Conservation (phyloP, 1,140 invertebrate species). For the Drosophila virilis region DNA sequence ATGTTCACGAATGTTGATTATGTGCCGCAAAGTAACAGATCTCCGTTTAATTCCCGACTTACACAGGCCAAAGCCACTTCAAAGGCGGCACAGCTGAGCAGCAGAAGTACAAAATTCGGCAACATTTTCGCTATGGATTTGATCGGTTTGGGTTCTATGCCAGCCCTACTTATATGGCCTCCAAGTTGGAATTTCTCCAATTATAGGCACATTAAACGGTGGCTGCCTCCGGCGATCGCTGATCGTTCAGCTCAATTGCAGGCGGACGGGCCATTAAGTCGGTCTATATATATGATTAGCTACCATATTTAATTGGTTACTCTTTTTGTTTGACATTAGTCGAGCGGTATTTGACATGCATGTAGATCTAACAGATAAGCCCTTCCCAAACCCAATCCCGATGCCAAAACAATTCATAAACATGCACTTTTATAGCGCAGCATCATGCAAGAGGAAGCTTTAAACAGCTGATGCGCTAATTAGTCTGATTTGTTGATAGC, state of each 20-base stretch:
- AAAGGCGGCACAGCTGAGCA: constrained; percentile 49
- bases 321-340: constrained; percentile 7
- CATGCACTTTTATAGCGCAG: not conserved
- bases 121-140: constrained; percentile 52
- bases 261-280: constrained; percentile 45
- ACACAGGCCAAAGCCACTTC: constrained; percentile 69
- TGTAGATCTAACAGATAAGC: constrained; percentile 26
- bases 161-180: constrained; percentile 56
- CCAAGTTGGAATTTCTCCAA: constrained; percentile 29
- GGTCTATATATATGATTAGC: constrained; percentile 45
- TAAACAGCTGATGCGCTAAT: not conserved
- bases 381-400: not conserved
- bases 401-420: constrained; percentile 1
- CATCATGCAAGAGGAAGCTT: not conserved
- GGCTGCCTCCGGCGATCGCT: constrained; percentile 55
- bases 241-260: constrained; percentile 81
- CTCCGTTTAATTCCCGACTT: constrained; percentile 43
- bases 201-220: constrained; percentile 75
- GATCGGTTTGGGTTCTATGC: not conserved
- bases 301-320: constrained; percentile 52
- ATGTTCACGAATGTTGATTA: not conserved
- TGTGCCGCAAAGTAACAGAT: not conserved
- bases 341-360: constrained; percentile 16
- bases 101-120: constrained; percentile 38
- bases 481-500: not conserved